Conservation (phyloP, 2,113 vertebrate genomes). For the Hoplias malabaricus region DNA sequence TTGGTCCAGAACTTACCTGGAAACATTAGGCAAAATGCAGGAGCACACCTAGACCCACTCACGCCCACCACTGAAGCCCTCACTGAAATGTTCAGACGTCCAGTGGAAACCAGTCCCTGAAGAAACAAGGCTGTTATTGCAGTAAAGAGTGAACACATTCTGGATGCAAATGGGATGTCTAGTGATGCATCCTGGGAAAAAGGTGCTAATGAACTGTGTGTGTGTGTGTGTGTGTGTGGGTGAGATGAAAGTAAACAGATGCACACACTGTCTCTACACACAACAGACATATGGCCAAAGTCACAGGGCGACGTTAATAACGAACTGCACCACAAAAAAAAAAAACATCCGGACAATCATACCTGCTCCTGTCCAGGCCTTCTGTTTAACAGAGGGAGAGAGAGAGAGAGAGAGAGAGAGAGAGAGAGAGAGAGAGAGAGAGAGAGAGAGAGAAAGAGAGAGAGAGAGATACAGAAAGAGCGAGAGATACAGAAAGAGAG, state of each 20-base stretch:
- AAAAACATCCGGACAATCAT: too few relatives aligned
- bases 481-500: neutral
- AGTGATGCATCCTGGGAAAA: slow-evolving; percentile 34
- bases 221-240: too few relatives aligned
- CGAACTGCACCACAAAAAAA: slow-evolving; percentile 40
- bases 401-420: neutral
- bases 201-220: slow-evolving; percentile 58
- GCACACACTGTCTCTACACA: slow-evolving; percentile 55
- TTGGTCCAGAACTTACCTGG: too few relatives aligned
- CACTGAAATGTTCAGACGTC: too few relatives aligned
- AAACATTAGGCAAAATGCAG: too few relatives aligned
- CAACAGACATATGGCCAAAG: slow-evolving; percentile 57
- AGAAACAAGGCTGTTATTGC: too few relatives aligned
- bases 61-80: too few relatives aligned
- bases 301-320: slow-evolving; percentile 59
- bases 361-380: slow-evolving; percentile 56
- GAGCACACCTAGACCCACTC: too few relatives aligned
- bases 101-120: too few relatives aligned
- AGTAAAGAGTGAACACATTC: too few relatives aligned
- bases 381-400: slow-evolving; percentile 47
- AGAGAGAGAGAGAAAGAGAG: neutral
- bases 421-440: neutral
- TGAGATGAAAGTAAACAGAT: slow-evolving; percentile 54
- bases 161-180: too few relatives aligned
- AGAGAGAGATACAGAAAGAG: neutral